Evolutionary conservation across 2,113 vertebrate species (phyloP), one percentile per base, ranked within the genome.

Genomic region (Miniopterus natalensis): DNA sequence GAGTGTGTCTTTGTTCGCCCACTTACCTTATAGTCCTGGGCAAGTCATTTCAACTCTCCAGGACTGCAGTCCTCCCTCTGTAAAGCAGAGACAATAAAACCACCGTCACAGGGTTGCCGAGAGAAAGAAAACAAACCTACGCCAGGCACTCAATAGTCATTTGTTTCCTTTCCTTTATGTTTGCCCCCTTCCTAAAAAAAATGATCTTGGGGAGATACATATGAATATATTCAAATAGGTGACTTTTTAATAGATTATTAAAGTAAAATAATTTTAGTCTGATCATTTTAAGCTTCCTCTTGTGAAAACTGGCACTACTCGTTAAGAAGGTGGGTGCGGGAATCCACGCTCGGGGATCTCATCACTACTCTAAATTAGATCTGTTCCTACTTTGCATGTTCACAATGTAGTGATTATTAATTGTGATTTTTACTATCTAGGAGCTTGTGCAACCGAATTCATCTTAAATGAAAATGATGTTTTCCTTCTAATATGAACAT

Each of bases 251-350:
- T 59, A 40, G n/a, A 15, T 55, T 40, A 92, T 81, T 73, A 81
- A 84, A 85, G 36, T 61, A 15, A 94, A 88, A 79, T 74, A 79
- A 84, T 66, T 96, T 78, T 61, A 49, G 73, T 94, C 55, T 83
- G 45, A 73, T 94, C 55, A 73, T 51, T 85, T 66, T 51, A 70
- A 92, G 27, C 31, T 78, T 90, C 47, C 10, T 85, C 21, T 90
- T 45, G 9, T 70, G 17, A 85, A 91, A 86, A 83, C 5, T 79
- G 36, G 21, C 40, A 45, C 29, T 66, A 21, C 21, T 85, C 2
- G 71, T 88, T 66, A 84, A 80, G 47, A 73, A 66, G 51, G 59
- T 66, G 8, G 89, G 27, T 89, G 73, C 63, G 42, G 53, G 40
- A 68, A 83, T 83, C 25, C 70, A 94, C 92, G 73, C 61, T 45